Evolutionary conservation across 2,113 vertebrate species (phyloP).

Genomic region (Cyprinodon tularosa): DNA sequence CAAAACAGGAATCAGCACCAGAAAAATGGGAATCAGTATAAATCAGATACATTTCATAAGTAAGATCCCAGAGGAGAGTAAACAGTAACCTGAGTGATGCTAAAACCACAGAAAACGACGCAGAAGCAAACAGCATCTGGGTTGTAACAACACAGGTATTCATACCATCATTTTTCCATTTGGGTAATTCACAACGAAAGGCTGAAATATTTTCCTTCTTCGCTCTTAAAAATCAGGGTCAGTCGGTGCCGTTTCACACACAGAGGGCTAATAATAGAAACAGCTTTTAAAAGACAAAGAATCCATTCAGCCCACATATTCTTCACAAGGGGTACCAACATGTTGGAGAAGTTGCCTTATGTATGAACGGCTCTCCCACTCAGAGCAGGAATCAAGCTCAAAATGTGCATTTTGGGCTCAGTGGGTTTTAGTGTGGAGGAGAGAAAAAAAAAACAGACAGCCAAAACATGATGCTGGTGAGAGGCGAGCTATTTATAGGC

Average conservation of each 20-base stretch:
- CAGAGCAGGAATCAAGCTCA: slow-evolving; percentile 24
- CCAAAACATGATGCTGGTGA: slow-evolving; percentile 58
- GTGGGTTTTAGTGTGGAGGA: slow-evolving; percentile 28
- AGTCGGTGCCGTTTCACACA: neutral
- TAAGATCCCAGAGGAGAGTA: too few relatives aligned
- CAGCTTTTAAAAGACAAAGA: slow-evolving; percentile 47
- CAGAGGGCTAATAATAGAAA: slow-evolving; percentile 16
- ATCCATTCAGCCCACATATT: slow-evolving; percentile 36
- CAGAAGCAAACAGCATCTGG: too few relatives aligned
- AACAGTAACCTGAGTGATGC: too few relatives aligned
- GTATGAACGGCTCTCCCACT: slow-evolving; percentile 21
- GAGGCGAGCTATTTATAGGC: slow-evolving; percentile 68
- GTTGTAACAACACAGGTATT: too few relatives aligned
- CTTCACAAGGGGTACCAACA: slow-evolving; percentile 25
- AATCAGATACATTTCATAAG: too few relatives aligned
- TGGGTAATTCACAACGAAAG: neutral
- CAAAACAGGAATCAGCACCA: too few relatives aligned
- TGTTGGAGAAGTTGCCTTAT: slow-evolving; percentile 21
- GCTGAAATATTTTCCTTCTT: neutral
- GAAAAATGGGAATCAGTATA: too few relatives aligned
- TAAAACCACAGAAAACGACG: too few relatives aligned
- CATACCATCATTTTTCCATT: too few relatives aligned
- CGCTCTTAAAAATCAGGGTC: neutral
- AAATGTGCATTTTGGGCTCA: slow-evolving; percentile 25
- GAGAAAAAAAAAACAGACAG: slow-evolving; percentile 29